Base-by-base conservation (phyloP, 1,140 invertebrate genomes). In the Drosophila kurseongensis region DNA sequence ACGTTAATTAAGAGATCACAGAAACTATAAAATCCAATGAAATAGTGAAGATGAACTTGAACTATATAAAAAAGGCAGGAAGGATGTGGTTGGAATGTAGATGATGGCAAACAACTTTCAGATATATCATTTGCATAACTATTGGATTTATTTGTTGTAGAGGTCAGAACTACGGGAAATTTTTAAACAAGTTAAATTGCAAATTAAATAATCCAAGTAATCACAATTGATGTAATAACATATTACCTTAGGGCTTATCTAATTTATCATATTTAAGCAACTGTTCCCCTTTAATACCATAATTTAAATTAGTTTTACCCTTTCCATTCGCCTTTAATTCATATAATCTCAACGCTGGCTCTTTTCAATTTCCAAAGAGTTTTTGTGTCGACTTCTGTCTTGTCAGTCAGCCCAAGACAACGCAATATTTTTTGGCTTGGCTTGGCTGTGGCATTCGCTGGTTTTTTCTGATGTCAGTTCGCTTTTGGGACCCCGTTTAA, bases 391-490 rank as follows among this genome's bases (percentile, higher is more conserved):
- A 44, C 65, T 68, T 68, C 65, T 68, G 65, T 68, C 65, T 35
- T 75, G 73, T 84, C 82, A 78, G 55, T 63, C 81, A 67, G 58
- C 29, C 60, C 5, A 44, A 86, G 74, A 81, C 78, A 78, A 78
- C 82, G 69, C 75, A 78, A 76, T 78, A 85, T 78, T 75, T 76
- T 76, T 44, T 40, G 42, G 50, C 55, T 36, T 44, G 27, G 54
- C 48, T 44, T 14, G 48, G 12, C 69, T 52, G 54, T 71, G 65
- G 48, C 62, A 48, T 73, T 69, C 44, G 23, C 35, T 57, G 67
- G 67, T 40, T 57, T 36, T 69, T 57, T 40, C 18, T 47, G 38
- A 12, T 36, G 67, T 40, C 58, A 57, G 50, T 13, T 51, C 41
- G 51, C 48, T 63, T 69, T 71, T 38, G 69, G 51, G 18, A 47